Evolutionary conservation across 2,888 invertebrate genomes (phyloP).

Genomic region (Siphonodentalium dalli): DNA sequence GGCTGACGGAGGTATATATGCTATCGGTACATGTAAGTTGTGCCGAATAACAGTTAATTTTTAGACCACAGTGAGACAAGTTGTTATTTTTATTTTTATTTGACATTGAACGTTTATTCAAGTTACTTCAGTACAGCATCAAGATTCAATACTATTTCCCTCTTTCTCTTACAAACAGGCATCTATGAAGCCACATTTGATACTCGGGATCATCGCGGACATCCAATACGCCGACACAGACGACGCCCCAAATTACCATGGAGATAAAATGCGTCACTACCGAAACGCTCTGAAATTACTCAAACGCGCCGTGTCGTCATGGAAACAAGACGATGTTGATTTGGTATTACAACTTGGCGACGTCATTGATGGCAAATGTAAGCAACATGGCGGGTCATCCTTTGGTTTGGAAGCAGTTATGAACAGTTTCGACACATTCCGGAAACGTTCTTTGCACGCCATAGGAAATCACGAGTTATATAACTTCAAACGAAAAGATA

Average conservation of each 20-base stretch:
- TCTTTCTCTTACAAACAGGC: no score
- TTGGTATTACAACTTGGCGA: conserved; percentile 66
- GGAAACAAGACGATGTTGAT: conserved; percentile 42
- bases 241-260: conserved; percentile 55
- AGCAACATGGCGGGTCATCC: conserved; percentile 34
- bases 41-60: no score
- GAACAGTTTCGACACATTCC: conserved; percentile 39
- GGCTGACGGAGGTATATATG: no score
- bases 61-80: no score
- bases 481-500: conserved; percentile 56
- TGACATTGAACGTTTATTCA: no score
- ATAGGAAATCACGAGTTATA: conserved; percentile 66
- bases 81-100: no score
- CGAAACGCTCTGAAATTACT: conserved; percentile 56
- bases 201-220: conserved; percentile 64
- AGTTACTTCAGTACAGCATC: no score
- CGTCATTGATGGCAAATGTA: conserved; percentile 62
- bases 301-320: conserved; percentile 50
- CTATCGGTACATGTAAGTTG: no score
- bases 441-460: conserved; percentile 47
- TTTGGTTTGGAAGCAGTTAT: conserved; percentile 47
- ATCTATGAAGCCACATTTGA: conserved; percentile 19
- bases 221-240: conserved; percentile 65
- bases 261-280: conserved; percentile 58
- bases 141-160: no score